Evolutionary conservation across 2,113 vertebrate genomes (phyloP), one percentile per base, ranked within the genome.

Genomic region (Canis aureus): DNA sequence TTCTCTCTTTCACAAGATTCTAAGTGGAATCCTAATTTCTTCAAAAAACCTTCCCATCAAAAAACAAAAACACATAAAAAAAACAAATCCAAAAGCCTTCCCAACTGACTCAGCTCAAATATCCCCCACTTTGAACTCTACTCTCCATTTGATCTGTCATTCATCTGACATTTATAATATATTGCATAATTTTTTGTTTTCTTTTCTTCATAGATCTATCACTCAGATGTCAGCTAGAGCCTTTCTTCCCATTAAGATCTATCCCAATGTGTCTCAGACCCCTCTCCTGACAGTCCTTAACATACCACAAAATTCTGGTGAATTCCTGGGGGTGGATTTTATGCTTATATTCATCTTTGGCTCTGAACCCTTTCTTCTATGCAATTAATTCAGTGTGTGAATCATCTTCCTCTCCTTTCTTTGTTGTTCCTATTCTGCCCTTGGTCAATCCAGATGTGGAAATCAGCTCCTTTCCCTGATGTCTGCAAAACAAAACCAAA

Each of bases 91-190:
- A 81, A 94, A 79, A 67, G 27, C 17, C 51, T 95, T 95, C 71
- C 69, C 38, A 57, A 91, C 23, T 91, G 29, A 35, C 25, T 84
- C 76, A 74, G 80, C 6, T 90, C 82, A 83, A 71, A 62, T 53
- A 67, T 66, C 53, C 5, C 38, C 57, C 3, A 95, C 73, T 96
- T 95, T 85, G 87, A 97, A 84, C 25, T 27, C 51, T 64, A 11
- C 86, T 80, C 5, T 88, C 83, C 86, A 89, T 81, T 96, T 25
- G 53, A 71, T 69, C 74, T 95, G 92, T 64, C 90, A 90, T 67
- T 96, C n/a, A 81, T 76, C 89, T 96, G 83, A 92, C 83, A 82
- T 84, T 94, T 94, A 88, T 69, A 91, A 96, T 64, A 55, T 17
- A 89, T 57, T 73, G 4, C 49, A 16, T 12, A 82, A 38, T 79